These are phyloP conservation scores for Musca vetustissima DNA, from an alignment of 1,140 invertebrate species.

Conservation along the genomic window DNA sequence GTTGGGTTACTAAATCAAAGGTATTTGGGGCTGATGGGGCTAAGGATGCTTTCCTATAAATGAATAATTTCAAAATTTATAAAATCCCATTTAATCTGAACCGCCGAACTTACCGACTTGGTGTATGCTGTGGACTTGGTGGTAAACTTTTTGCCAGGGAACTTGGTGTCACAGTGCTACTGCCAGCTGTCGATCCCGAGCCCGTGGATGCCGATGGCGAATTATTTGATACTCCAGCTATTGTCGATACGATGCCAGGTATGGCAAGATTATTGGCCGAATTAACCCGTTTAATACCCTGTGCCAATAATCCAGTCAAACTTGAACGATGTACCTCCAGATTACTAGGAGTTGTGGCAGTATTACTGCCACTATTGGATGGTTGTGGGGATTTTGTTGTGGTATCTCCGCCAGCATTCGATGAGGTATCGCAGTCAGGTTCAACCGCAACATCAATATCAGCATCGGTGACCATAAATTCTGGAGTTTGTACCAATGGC, in stretches of 20 bases:
- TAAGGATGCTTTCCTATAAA: slow-evolving; percentile 46
- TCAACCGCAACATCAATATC: slow-evolving; percentile 35
- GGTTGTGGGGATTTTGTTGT: not conserved
- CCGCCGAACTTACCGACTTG: slow-evolving; percentile 41
- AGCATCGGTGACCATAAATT: slow-evolving; percentile 52
- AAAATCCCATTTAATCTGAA: too few species aligned
- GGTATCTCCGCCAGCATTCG: slow-evolving; percentile 24
- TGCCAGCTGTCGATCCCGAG: not conserved
- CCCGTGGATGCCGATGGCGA: too few species aligned
- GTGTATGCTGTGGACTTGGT: slow-evolving; percentile 70
- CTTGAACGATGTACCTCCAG: slow-evolving; percentile 49
- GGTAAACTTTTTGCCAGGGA: slow-evolving; percentile 63
- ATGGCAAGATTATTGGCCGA: slow-evolving; percentile 59
- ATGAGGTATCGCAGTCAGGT: slow-evolving; percentile 21
- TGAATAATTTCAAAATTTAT: not conserved
- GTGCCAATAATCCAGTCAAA: slow-evolving; percentile 48
- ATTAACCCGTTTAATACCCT: slow-evolving; percentile 58
- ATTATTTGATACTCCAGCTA: slow-evolving; percentile 38
- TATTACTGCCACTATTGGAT: too few species aligned
- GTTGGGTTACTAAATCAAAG: slow-evolving; percentile 45
- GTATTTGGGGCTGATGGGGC: slow-evolving; percentile 36
- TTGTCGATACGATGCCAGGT: slow-evolving; percentile 56
- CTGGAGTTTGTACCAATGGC: slow-evolving; percentile 32
- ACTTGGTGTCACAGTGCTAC: slow-evolving; percentile 2
- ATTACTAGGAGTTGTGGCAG: slow-evolving; percentile 24